Evolutionary conservation across 2,888 invertebrate genomes (phyloP).

Genomic region (Synergus umbraculus): DNA sequence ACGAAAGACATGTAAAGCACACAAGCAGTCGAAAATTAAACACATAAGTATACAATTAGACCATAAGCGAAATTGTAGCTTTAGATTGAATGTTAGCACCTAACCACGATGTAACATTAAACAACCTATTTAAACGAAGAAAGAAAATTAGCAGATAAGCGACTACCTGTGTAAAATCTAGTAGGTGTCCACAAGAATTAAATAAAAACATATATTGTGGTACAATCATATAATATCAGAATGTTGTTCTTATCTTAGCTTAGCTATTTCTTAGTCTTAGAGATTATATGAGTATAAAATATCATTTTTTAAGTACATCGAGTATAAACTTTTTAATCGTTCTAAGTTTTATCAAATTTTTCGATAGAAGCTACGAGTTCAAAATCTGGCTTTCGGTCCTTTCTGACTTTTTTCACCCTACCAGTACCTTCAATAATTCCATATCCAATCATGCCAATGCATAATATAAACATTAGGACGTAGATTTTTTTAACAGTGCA

Average conservation of each 20-base stretch:
- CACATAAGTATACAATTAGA: slow-evolving; percentile 76
- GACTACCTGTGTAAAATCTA: slow-evolving; percentile 77
- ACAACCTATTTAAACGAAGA: slow-evolving; percentile 74
- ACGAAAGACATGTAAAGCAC: slow-evolving; percentile 68
- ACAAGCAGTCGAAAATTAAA: slow-evolving; percentile 67
- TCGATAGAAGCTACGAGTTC: slow-evolving; percentile 65
- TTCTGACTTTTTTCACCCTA: slow-evolving; percentile 54
- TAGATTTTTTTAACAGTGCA: slow-evolving; percentile 87
- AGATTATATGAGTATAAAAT: background rate
- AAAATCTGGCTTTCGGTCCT: slow-evolving; percentile 66
- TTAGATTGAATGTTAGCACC: slow-evolving; percentile 76
- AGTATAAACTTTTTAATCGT: background rate
- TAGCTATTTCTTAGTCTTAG: slow-evolving; percentile 8
- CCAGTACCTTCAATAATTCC: slow-evolving; percentile 80
- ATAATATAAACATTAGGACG: slow-evolving; percentile 83
- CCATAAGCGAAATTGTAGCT: slow-evolving; percentile 73
- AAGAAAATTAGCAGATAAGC: slow-evolving; percentile 73
- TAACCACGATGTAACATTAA: slow-evolving; percentile 76
- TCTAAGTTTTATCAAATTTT: slow-evolving; percentile 44
- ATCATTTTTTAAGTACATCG: background rate
- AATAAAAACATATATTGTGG: slow-evolving; percentile 77
- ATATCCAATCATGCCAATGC: slow-evolving; percentile 87
- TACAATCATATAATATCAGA: slow-evolving; percentile 68
- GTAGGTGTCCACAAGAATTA: slow-evolving; percentile 77
- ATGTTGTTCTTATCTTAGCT: background rate